phyloP scores from a whole-genome alignment of 2,888 invertebrate species.

The Ormyrus nitidulus region DNA sequence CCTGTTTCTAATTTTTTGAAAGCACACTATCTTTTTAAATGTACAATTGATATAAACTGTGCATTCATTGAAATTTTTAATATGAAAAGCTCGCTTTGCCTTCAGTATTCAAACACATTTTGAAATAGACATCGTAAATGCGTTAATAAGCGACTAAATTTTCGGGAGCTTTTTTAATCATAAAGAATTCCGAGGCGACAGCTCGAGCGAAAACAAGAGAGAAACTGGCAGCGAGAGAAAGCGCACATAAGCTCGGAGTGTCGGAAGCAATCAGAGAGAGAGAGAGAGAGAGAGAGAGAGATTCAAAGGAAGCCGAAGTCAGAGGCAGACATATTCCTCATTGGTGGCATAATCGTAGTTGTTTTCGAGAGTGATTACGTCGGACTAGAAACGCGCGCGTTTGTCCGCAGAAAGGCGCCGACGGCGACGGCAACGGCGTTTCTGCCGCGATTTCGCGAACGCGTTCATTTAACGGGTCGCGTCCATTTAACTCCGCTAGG shows the following conservation, averaged over 20 bases:
- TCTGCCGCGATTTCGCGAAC: conserved; percentile 31
- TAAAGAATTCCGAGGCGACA: too few species aligned
- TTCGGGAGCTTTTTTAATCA: too few species aligned
- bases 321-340: conserved; percentile 8
- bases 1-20: too few species aligned
- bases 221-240: neutral
- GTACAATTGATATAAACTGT: too few species aligned
- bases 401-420: too few species aligned
- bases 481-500: conserved; percentile 35
- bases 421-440: too few species aligned
- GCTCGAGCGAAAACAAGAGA: neutral
- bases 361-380: conserved; percentile 39
- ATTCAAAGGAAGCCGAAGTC: neutral
- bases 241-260: neutral
- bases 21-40: too few species aligned
- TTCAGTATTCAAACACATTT: neutral
- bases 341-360: conserved; percentile 42
- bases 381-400: neutral
- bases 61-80: too few species aligned
- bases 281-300: too few species aligned
- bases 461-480: conserved; percentile 45
- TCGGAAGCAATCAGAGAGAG: neutral
- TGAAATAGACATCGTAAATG: too few species aligned
- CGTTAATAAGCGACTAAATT: too few species aligned
- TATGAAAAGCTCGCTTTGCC: neutral